Percentiles rank a stretch among this genome's conserved stretches.
These are phyloP conservation scores for Heterodera filipjevi DNA, from an alignment of 2,888 invertebrate genomes.

Conservation along the genomic window DNA sequence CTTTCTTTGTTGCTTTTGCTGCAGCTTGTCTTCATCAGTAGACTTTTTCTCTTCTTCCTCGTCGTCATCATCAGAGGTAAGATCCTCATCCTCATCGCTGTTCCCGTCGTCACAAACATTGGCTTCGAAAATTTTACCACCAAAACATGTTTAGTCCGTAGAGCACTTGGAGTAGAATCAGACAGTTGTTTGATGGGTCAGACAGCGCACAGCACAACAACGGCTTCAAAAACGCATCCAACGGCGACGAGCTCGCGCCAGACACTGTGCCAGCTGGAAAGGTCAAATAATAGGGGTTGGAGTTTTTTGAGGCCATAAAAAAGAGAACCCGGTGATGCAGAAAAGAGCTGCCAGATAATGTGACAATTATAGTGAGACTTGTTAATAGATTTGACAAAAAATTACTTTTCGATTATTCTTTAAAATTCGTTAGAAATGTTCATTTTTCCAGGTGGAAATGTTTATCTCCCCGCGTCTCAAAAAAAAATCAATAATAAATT, in stretches of 20 bases:
- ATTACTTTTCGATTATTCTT: too few relatives aligned
- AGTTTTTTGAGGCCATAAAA: too few relatives aligned
- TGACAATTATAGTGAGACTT: too few relatives aligned
- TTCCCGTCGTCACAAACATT: neutral
- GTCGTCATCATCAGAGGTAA: neutral
- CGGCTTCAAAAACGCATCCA: conserved; percentile 37
- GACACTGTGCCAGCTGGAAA: conserved; percentile 37
- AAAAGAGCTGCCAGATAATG: too few relatives aligned
- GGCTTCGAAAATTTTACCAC: conserved; percentile 48
- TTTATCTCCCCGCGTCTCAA: too few relatives aligned
- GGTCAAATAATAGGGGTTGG: too few relatives aligned
- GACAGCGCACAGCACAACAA: conserved; percentile 28
- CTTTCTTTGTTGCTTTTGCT: neutral
- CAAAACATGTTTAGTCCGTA: conserved; percentile 80
- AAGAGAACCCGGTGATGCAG: too few relatives aligned
- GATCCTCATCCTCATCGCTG: conserved; percentile 18
- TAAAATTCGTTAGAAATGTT: too few relatives aligned
- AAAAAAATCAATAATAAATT: too few relatives aligned
- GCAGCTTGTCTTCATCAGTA: neutral
- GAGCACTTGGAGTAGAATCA: conserved; percentile 85
- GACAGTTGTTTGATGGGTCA: conserved; percentile 88
- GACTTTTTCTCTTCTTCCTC: neutral
- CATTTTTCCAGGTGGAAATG: too few relatives aligned
- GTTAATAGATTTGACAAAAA: too few relatives aligned
- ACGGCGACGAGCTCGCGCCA: conserved; percentile 1